Evolutionary conservation across 2,888 invertebrate species (phyloP), one percentile per base, ranked within the genome.

Genomic region (Ceratothoa steindachneri): DNA sequence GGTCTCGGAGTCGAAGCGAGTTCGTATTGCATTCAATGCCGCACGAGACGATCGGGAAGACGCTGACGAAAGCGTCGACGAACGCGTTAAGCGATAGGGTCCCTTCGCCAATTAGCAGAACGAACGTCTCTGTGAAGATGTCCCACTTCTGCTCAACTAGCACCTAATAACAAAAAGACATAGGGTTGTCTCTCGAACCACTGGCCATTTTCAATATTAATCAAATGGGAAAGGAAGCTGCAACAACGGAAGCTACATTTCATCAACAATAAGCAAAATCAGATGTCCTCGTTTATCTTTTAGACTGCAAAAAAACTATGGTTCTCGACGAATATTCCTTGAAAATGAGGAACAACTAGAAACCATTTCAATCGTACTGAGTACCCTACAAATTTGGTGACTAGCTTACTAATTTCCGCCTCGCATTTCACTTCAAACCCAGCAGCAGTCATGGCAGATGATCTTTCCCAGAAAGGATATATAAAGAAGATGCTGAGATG

Each of bases 91-190:
- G 53, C 24, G 77, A 70, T 1, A 77, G 69, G 0, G 41, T 73
- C 7, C 77, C 72, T 55, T 74, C 74, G 19, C 77, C 77, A n/a
- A 77, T 77, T 31, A 77, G 31, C 9, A 69, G 67, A 27, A 77
- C 72, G 67, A 77, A 77, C 5, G 74, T 69, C 30, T 74, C 77
- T 1, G 70, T 74, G 67, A 77, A 77, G 5, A 75, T 71, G 31
- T 77, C 77, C 30, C 74, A 74, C 67, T 77, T 77, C 53, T 77
- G 77, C 68, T 77, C 77, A n/a, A 71, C 72, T 24, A 77, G 66
- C 22, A 77, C 77, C 77, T 77, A 41, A 19, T 2, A 66, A 52
- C 15, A 24, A 28, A 2, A 52, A 19, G n/a, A 67, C 19, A 30
- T n/a, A n/a, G n/a, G n/a, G n/a, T n/a, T n/a, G 27, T 9, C 9